A percentile compares a stretch with the other conserved stretches of the same genome.
phyloP scores from a whole-genome alignment of 2,797 vertebrate genomes.

The Malurus splendens region DNA sequence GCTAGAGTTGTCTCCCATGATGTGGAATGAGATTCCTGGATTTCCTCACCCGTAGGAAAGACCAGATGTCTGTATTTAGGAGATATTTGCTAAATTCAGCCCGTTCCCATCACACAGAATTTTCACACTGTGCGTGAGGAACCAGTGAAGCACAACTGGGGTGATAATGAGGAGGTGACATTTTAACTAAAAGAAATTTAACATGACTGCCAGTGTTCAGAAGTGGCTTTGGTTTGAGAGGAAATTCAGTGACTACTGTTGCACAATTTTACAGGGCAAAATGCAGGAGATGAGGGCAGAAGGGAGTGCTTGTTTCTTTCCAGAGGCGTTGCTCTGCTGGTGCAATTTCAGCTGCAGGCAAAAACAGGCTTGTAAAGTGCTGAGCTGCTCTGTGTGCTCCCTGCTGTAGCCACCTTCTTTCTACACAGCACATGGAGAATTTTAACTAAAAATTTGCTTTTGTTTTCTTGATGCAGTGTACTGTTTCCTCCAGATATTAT shows the following conservation, averaged over 20 bases:
- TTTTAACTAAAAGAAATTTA: background rate
- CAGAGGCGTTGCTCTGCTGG: background rate
- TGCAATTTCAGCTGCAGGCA: background rate
- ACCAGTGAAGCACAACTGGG: background rate
- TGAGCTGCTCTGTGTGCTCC: background rate
- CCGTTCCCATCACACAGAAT: background rate
- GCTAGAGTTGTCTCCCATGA: background rate
- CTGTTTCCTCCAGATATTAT: slow-evolving; percentile 38
- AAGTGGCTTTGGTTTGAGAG: background rate
- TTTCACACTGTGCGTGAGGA: background rate
- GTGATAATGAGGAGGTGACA: background rate
- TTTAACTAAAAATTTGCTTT: slow-evolving; percentile 37
- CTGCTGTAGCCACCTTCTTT: background rate
- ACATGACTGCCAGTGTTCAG: background rate
- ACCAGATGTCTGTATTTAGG: background rate
- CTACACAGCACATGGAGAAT: background rate
- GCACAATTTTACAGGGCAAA: background rate
- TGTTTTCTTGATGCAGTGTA: slow-evolving; percentile 22
- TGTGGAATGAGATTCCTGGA: background rate
- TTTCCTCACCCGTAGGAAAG: background rate
- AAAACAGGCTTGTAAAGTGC: background rate
- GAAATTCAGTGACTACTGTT: background rate
- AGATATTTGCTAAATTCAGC: background rate
- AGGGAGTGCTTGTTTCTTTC: background rate
- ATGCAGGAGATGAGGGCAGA: background rate